Conservation (phyloP, 1,140 invertebrate species). For the Drosophila nigrodunni region DNA sequence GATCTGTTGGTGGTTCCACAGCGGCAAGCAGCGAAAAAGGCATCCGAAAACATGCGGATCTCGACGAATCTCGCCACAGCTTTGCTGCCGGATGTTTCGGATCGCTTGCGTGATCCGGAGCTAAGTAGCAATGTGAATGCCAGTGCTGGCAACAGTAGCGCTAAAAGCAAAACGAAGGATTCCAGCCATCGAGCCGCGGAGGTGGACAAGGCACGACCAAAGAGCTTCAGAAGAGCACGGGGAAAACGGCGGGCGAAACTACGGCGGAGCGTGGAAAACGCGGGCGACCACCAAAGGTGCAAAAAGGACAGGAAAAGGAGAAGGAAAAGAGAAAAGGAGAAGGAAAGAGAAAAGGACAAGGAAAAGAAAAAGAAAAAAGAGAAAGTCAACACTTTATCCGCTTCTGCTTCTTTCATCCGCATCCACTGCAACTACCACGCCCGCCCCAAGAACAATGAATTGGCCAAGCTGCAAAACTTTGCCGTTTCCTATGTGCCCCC, state of each 20-base stretch:
- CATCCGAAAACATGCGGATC: constrained; percentile 92
- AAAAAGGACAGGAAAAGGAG: constrained; percentile 48
- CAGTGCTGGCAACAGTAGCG: constrained; percentile 12
- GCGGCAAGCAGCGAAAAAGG: constrained; percentile 95
- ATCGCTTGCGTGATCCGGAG: constrained; percentile 58
- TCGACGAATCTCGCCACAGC: constrained; percentile 85
- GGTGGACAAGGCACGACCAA: constrained; percentile 52
- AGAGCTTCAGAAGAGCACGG: constrained; percentile 63
- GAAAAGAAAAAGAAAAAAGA: constrained; percentile 27
- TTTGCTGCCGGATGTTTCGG: constrained; percentile 50
- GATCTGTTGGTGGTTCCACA: constrained; percentile 95
- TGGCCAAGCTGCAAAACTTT: constrained; percentile 88
- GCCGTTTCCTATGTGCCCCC: constrained; percentile 93
- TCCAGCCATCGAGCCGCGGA: constrained; percentile 3
- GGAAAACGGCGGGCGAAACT: constrained; percentile 49
- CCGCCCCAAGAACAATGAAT: constrained; percentile 84
- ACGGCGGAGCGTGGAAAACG: constrained; percentile 71
- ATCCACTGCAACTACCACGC: background rate
- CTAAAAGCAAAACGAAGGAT: constrained; percentile 52
- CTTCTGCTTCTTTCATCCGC: constrained; percentile 1
- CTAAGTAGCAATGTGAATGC: constrained; percentile 7
- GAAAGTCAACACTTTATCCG: background rate
- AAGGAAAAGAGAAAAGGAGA: constrained; percentile 27
- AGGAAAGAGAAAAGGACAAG: constrained; percentile 3
- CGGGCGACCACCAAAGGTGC: constrained; percentile 54